A percentile compares a stretch with the other conserved stretches of the same genome.
These are phyloP conservation scores for Salvelinus sp. DNA, from an alignment of 2,113 vertebrate genomes.

Conservation along the genomic window DNA sequence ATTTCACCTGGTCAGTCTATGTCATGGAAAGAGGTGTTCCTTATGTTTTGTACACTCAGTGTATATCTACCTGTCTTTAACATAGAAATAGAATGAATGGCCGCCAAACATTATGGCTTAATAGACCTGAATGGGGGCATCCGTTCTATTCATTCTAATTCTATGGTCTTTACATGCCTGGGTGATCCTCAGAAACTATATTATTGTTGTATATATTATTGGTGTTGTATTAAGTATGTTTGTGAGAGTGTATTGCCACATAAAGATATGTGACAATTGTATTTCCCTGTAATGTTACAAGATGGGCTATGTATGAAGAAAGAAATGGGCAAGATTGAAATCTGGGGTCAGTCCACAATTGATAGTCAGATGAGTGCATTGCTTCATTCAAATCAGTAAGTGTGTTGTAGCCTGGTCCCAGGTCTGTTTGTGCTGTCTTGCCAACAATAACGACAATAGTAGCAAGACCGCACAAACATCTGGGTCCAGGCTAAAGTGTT, in stretches of 20 bases:
- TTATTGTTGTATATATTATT: neutral
- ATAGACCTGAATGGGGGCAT: no score
- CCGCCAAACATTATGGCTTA: no score
- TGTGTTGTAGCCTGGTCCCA: no score
- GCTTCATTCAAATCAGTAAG: neutral
- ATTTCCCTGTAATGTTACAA: conserved; percentile 40
- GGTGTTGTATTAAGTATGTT: neutral
- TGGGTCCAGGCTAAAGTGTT: no score
- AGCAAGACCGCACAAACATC: no score
- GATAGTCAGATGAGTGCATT: neutral
- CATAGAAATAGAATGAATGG: no score
- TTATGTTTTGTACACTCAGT: no score
- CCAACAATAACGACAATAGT: no score
- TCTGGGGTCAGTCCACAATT: neutral
- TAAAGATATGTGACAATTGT: conserved; percentile 23
- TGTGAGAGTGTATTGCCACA: neutral
- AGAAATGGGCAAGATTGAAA: conserved; percentile 20
- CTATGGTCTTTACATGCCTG: neutral
- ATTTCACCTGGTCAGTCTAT: no score
- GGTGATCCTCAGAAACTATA: neutral
- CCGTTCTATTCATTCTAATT: no score
- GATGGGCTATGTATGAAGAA: neutral
- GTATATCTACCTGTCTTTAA: neutral
- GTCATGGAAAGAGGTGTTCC: no score
- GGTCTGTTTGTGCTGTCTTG: no score